Percentiles rank a stretch among this genome's conserved stretches.
phyloP scores from a whole-genome alignment of 1,140 invertebrate genomes.

The Scaptomyza graminum region DNA sequence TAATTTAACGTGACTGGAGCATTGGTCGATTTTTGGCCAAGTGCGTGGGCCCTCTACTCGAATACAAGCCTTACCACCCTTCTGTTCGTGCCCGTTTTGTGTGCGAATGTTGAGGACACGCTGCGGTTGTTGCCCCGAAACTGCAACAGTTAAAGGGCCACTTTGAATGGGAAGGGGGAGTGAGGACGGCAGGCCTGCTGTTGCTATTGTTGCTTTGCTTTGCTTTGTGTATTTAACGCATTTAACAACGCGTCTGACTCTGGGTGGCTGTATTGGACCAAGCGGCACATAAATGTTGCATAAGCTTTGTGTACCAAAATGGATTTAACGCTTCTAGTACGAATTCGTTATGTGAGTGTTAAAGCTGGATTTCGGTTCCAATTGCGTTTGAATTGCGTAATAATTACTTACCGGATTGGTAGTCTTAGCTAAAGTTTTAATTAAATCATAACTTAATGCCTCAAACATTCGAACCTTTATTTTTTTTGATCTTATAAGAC shows the following conservation, averaged over 20 bases:
- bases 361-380: neutral
- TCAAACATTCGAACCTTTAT: too few relatives aligned
- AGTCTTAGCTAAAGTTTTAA: too few relatives aligned
- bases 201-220: constrained; percentile 3
- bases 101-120: constrained; percentile 66
- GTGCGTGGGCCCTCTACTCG: constrained; percentile 34
- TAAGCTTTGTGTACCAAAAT: constrained; percentile 44
- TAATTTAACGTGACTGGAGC: constrained; percentile 81
- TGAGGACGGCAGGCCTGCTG: neutral
- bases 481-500: too few relatives aligned
- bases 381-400: neutral
- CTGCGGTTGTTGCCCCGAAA: constrained; percentile 74
- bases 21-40: constrained; percentile 77
- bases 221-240: constrained; percentile 73
- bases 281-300: constrained; percentile 64
- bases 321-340: constrained; percentile 23
- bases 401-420: too few relatives aligned
- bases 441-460: too few relatives aligned
- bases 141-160: constrained; percentile 28
- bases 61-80: neutral
- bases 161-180: neutral
- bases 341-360: constrained; percentile 25
- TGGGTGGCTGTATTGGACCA: constrained; percentile 8
- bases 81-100: constrained; percentile 21
- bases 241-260: constrained; percentile 52